Evolutionary conservation across 2,113 vertebrate genomes (phyloP).

Genomic region (Oreochromis tanganicae): DNA sequence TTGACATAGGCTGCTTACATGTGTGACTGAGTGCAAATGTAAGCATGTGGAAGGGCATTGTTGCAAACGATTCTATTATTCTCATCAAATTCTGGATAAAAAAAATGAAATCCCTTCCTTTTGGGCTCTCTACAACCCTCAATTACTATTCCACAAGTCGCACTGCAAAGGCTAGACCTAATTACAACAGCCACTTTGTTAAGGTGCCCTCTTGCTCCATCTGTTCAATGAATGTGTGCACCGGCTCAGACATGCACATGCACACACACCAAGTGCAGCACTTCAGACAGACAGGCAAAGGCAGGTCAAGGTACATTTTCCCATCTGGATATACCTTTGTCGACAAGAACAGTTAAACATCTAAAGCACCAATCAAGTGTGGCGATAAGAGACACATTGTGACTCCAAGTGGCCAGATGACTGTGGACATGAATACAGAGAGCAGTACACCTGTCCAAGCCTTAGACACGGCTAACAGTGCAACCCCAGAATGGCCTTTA

Average conservation of each 20-base stretch:
- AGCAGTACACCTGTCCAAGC: constrained; percentile 11
- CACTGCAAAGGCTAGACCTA: constrained; percentile 34
- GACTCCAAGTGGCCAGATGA: constrained; percentile 13
- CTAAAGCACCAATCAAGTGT: constrained; percentile 33
- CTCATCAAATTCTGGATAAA: background rate
- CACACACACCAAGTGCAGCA: background rate
- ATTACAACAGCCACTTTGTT: constrained; percentile 57
- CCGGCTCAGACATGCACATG: background rate
- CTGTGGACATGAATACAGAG: constrained; percentile 28
- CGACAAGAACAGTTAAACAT: constrained; percentile 30
- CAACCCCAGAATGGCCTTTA: background rate
- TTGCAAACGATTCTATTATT: background rate
- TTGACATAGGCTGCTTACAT: background rate
- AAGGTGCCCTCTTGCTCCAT: constrained; percentile 57
- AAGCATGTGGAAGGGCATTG: background rate
- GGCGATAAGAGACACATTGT: background rate
- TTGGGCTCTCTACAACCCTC: background rate
- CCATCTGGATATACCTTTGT: constrained; percentile 50
- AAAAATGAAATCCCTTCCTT: background rate
- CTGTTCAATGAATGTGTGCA: constrained; percentile 37
- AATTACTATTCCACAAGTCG: constrained; percentile 52
- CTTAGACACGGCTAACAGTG: background rate
- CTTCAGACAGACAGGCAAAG: constrained; percentile 43
- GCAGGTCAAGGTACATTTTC: constrained; percentile 43
- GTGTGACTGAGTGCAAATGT: background rate